A percentile compares a stretch with the other conserved stretches of the same genome.
Evolutionary conservation across 2,888 invertebrate genomes (phyloP).

Genomic region (Teleiodes luculella): DNA sequence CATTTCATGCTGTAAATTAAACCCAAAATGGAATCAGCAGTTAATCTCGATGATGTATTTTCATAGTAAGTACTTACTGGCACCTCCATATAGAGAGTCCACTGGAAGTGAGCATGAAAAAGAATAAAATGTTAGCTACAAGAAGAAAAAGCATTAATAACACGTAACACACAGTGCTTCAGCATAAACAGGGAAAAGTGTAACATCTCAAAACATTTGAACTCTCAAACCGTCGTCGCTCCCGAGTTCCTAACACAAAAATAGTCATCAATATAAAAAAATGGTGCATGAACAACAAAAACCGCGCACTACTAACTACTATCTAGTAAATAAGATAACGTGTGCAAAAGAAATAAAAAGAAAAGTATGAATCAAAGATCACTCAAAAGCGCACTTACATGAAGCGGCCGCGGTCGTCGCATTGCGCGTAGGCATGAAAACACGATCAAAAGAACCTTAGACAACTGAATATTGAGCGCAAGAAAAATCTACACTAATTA

Average conservation of each 20-base stretch:
- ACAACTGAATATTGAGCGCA: conserved; percentile 59
- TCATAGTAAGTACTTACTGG: conserved; percentile 77
- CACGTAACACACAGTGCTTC: conserved; percentile 44
- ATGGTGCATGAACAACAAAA: conserved; percentile 67
- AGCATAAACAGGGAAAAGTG: conserved; percentile 40
- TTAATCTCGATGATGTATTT: conserved; percentile 2
- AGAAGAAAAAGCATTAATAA: conserved; percentile 26
- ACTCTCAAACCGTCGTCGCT: conserved; percentile 5
- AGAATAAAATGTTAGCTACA: conserved; percentile 63
- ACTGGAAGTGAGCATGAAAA: conserved; percentile 75
- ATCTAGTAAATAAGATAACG: conserved; percentile 46
- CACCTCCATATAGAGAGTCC: conserved; percentile 86
- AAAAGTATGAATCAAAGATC: conserved; percentile 34
- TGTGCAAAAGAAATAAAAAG: conserved; percentile 63
- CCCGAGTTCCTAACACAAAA: background rate
- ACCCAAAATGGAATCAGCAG: background rate
- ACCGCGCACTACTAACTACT: conserved; percentile 62
- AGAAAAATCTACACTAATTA: conserved; percentile 53
- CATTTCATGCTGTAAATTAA: conserved; percentile 5
- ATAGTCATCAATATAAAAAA: conserved; percentile 46
- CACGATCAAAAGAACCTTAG: conserved; percentile 65
- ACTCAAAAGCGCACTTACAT: conserved; percentile 69
- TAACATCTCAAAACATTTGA: conserved; percentile 25
- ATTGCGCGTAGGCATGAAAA: conserved; percentile 70
- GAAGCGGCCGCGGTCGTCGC: conserved; percentile 68